Base-by-base conservation (phyloP, 2,888 invertebrate genomes). In the Tetropium fuscum region DNA sequence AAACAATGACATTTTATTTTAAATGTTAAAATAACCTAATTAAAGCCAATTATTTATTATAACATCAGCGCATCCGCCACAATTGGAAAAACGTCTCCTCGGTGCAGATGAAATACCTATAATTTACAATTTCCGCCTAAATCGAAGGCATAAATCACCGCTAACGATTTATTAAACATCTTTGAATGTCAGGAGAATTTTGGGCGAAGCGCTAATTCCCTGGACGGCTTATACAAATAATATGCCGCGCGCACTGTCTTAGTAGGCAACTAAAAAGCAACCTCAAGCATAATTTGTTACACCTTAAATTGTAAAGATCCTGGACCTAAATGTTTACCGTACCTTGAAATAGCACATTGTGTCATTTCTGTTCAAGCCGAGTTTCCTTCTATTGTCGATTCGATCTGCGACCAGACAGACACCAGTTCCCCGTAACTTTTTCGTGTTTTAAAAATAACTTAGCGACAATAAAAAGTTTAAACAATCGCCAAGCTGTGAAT, bases 341-440 rank as follows among this genome's bases (percentile, higher is more conserved):
- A 71, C 71, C 74, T 71, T 74, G 74, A 74, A 74, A 74, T 73
- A 63, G 69, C 65, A 64, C 66, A 74, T 74, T 74, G 74, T 74
- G 70, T 66, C 64, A 66, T 66, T 68, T 65, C 51, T 62, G 55
- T 60, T 63, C 56, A 61, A 58, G 58, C 48, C 49, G 53, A 56
- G 66, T 65, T 68, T 68, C 68, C 68, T 68, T 69, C 66, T 64
- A 74, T 74, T 74, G 74, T 73, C 58, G 65, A 74, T 74, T 74
- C 66, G 73, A 58, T 66, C 63, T 67, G 67, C 64, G 34, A 45
- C 43, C 38, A 30, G 40, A 55, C 54, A 61, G n/a, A n/a, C 48
- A 53, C 57, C 49, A 60, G 63, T 44, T 27, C 36, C 13, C 8
- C 51, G 36, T 10, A 51, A 25, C 38, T 51, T 51, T 47, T 47